Base-by-base conservation (phyloP, 2,888 invertebrate species). In the Mesoligia furuncula region DNA sequence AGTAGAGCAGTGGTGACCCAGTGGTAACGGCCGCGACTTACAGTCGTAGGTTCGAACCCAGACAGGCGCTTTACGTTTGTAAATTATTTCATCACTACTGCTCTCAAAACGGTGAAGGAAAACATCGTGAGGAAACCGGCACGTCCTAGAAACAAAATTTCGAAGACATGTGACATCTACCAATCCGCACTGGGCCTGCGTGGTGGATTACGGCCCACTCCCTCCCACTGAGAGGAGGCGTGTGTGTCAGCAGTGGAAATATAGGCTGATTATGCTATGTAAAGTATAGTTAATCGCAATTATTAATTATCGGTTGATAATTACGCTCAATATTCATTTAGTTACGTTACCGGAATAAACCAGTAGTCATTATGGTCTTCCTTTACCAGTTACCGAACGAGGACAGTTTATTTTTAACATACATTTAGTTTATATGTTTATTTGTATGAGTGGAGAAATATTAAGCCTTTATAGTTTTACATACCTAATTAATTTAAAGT, bases 361-460 rank as follows among this genome's bases (percentile, higher is more conserved):
- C 89, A 90, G 88, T 90, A 90, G 85, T 89, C 88, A 85, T 85
- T 67, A 85, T 89, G 86, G 93, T 95, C 95, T 95, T 95, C 95
- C 94, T 89, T 92, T 85, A 85, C 80, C 85, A 95, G 95, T 95
- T 95, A 95, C 95, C 95, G 90, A 86, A 79, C 54, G 80, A 89
- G 88, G 89, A 89, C 89, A 92, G 80, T 84, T 80, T 81, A 79
- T 82, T 67, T 79, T 72, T 45, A 79, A 83, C 61, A 73, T 77
- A 82, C 15, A 57, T 77, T 66, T 78, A 83, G 59, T 51, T 66
- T 64, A 57, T 59, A 73, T 74, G 27, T 70, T 73, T 80, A 84
- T 65, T 57, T 74, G 77, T 74, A 70, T 51, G 66, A 62, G 61
- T 70, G 75, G 75, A 67, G 61, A 80, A 61, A 80, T 62, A 73